Conservation (phyloP, 2,888 invertebrate species). For the Drosophila austrosaltans region DNA sequence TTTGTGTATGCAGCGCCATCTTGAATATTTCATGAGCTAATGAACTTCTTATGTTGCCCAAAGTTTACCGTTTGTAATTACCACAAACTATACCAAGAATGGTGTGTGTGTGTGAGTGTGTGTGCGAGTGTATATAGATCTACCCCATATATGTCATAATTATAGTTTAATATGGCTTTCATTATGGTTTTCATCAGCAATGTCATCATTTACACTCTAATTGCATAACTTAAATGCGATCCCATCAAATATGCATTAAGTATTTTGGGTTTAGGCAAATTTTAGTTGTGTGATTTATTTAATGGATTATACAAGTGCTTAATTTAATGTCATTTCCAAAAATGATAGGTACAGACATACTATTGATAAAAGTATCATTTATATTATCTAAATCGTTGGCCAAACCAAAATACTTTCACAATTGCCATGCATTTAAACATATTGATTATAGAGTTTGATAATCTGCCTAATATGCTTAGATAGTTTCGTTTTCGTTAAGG, state of each 20-base stretch:
- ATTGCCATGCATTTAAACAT: too few species aligned
- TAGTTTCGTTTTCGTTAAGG: background rate
- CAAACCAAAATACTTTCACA: too few species aligned
- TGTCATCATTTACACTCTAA: constrained; percentile 74
- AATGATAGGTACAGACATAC: background rate
- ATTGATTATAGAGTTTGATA: background rate
- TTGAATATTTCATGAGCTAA: constrained; percentile 80
- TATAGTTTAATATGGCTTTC: constrained; percentile 72
- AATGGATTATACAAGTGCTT: background rate
- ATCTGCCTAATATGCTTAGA: too few species aligned
- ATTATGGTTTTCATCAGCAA: constrained; percentile 75
- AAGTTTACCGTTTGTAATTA: constrained; percentile 48
- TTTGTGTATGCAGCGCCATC: constrained; percentile 60
- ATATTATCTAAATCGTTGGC: too few species aligned
- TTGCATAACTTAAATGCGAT: constrained; percentile 55
- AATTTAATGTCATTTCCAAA: background rate
- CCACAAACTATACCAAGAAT: constrained; percentile 48
- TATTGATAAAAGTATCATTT: too few species aligned
- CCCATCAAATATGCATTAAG: constrained; percentile 70
- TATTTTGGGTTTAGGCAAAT: constrained; percentile 31
- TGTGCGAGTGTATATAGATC: constrained; percentile 19
- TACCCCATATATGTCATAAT: constrained; percentile 58
- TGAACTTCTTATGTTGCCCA: constrained; percentile 70
- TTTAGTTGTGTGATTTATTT: background rate
- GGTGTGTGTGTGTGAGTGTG: constrained; percentile 31